phyloP scores from a whole-genome alignment of 2,113 vertebrate species.

The Amblyornis subalaris region DNA sequence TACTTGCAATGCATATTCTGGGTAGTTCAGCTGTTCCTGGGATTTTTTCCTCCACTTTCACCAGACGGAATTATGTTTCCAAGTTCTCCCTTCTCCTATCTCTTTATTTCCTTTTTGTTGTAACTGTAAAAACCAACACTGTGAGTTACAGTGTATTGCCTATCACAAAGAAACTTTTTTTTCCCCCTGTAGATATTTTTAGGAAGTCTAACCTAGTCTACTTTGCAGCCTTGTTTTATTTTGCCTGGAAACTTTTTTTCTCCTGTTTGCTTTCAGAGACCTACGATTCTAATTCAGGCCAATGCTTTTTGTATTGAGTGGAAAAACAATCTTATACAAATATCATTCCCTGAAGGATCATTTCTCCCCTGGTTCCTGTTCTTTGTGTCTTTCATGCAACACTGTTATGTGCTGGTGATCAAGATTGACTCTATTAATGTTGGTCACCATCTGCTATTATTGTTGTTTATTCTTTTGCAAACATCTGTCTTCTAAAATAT shows the following conservation, averaged over 20 bases:
- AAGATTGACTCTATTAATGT: background rate
- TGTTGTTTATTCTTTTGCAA: background rate
- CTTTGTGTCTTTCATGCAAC: background rate
- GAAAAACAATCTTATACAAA: background rate
- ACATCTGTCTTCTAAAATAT: conserved; percentile 8
- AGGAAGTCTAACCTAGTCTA: background rate
- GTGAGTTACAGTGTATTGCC: background rate
- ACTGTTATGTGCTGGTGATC: background rate
- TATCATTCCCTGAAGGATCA: background rate
- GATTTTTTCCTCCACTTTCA: background rate
- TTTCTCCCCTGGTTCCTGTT: background rate
- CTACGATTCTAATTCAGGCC: background rate
- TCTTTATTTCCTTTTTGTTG: background rate
- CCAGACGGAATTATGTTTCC: background rate
- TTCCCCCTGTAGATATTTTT: background rate
- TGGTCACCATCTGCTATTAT: background rate
- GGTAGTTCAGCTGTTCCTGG: background rate
- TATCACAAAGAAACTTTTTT: background rate
- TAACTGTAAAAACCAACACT: background rate
- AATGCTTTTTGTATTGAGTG: background rate
- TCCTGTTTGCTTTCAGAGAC: background rate
- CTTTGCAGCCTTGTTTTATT: background rate
- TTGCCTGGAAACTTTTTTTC: background rate
- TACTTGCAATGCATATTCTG: background rate
- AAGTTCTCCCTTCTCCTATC: background rate